Conservation (phyloP, 2,797 vertebrate species). For the Lepus townsendii region DNA sequence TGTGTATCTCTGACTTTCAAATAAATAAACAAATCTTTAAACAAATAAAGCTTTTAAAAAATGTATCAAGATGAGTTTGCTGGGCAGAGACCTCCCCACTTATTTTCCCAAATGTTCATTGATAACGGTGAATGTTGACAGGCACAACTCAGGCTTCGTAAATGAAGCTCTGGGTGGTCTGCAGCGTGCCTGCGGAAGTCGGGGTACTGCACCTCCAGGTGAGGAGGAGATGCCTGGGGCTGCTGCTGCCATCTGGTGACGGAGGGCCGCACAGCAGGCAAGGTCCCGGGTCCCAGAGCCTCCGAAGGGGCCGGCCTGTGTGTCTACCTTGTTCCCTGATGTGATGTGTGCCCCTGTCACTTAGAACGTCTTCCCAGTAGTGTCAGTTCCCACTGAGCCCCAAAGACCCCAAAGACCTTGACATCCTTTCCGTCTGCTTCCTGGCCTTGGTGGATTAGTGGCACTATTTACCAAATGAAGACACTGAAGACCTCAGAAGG, state of each 20-base stretch:
- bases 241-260: slow-evolving; percentile 60
- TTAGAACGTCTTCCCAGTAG: slow-evolving; percentile 1
- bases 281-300: neutral
- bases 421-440: neutral
- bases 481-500: neutral
- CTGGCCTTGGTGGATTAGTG: neutral
- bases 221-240: neutral
- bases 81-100: neutral
- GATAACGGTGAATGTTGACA: neutral
- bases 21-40: too few relatives aligned
- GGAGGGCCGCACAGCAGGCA: neutral
- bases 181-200: neutral
- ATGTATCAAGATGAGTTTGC: neutral
- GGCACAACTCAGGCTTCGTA: neutral
- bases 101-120: neutral
- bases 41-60: too few relatives aligned
- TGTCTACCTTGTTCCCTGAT: neutral
- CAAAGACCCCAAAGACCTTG: neutral
- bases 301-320: neutral
- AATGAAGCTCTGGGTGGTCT: neutral
- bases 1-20: too few relatives aligned
- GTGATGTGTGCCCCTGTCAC: neutral
- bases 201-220: rapidly evolving
- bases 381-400: neutral
- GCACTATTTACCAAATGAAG: neutral